A percentile compares a stretch with the other conserved stretches of the same genome.
Evolutionary conservation across 2,888 invertebrate species (phyloP).

Genomic region (Erebia ligea): DNA sequence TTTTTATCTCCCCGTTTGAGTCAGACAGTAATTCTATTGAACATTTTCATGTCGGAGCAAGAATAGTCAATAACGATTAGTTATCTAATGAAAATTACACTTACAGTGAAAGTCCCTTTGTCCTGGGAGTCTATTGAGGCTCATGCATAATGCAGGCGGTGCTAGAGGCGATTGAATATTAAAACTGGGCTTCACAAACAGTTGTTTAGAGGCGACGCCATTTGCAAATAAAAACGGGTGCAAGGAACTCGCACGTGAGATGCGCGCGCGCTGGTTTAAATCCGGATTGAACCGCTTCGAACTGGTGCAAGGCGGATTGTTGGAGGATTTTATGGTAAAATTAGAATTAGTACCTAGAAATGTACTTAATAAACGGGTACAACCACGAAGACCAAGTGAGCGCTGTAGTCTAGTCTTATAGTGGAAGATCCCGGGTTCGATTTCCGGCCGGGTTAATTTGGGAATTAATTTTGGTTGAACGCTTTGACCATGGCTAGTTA

Average conservation of each 20-base stretch:
- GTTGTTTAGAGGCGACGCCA: constrained; percentile 33
- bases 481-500: no score
- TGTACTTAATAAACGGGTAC: no score
- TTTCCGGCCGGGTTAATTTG: no score
- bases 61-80: constrained; percentile 16
- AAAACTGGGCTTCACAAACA: constrained; percentile 37
- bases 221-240: constrained; percentile 45
- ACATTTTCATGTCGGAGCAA: not conserved
- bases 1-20: not conserved
- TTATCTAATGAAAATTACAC: constrained; percentile 25
- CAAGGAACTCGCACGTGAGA: constrained; percentile 46
- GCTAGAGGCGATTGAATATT: constrained; percentile 43
- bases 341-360: not conserved
- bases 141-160: constrained; percentile 41
- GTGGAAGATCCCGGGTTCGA: no score
- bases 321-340: constrained; percentile 6
- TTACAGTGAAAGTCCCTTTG: constrained; percentile 30
- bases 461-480: no score
- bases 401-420: no score
- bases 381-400: no score
- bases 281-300: constrained; percentile 29
- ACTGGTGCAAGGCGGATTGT: constrained; percentile 24
- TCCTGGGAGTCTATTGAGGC: constrained; percentile 16
- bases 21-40: not conserved
- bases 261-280: constrained; percentile 29